Conservation (phyloP, 1,140 invertebrate genomes). For the Telenomus remus region DNA sequence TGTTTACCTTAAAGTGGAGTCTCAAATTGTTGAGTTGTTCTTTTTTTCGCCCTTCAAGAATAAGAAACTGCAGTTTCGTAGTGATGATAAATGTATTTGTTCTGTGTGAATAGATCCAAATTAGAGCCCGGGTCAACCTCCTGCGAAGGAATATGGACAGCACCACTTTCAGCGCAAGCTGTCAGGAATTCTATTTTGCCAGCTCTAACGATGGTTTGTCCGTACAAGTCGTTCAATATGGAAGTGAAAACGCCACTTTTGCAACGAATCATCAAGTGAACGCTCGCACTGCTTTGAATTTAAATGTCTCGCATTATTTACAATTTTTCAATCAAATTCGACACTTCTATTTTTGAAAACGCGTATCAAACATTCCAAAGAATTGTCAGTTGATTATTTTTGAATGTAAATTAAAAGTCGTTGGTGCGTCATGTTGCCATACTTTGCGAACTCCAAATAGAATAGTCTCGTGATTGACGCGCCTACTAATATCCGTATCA, state of each 20-base stretch:
- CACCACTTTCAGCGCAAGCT: constrained; percentile 66
- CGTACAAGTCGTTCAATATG: constrained; percentile 66
- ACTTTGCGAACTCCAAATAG: constrained; percentile 28
- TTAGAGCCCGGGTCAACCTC: constrained; percentile 53
- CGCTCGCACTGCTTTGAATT: constrained; percentile 1
- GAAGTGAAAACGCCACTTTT: constrained; percentile 63
- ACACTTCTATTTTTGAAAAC: constrained; percentile 28
- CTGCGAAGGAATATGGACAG: constrained; percentile 67
- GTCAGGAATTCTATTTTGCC: constrained; percentile 66
- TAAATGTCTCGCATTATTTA: constrained; percentile 20
- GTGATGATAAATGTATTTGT: constrained; percentile 38
- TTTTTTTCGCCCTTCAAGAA: no score
- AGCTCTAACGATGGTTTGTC: constrained; percentile 67
- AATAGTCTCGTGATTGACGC: neutral
- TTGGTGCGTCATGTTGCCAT: constrained; percentile 26
- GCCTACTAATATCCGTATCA: constrained; percentile 1
- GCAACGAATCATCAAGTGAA: constrained; percentile 61
- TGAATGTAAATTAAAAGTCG: neutral
- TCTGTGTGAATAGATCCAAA: constrained; percentile 59
- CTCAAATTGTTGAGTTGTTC: no score
- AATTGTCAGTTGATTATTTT: no score
- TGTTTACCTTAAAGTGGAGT: no score
- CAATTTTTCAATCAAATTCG: constrained; percentile 16
- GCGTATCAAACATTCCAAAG: constrained; percentile 23
- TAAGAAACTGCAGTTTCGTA: neutral